Percentiles rank a stretch among this genome's conserved stretches.
phyloP scores from a whole-genome alignment of 2,113 vertebrate species.

The Lepidothrix coronata region DNA sequence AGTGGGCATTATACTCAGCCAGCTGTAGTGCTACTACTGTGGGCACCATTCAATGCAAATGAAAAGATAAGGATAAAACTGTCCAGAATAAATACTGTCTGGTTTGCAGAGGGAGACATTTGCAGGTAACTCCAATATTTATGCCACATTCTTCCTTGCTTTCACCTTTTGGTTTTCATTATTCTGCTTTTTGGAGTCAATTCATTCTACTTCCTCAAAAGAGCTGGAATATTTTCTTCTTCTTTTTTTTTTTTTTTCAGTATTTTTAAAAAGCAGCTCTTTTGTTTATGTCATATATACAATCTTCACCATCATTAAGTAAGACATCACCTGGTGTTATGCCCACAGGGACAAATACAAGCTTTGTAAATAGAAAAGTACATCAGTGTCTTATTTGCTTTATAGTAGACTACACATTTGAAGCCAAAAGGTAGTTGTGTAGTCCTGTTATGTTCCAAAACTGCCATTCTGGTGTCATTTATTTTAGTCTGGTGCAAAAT shows the following conservation, averaged over 20 bases:
- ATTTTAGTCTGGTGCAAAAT: not conserved
- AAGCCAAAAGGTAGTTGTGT: not conserved
- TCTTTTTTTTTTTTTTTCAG: not conserved
- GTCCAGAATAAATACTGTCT: not conserved
- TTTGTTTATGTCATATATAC: not conserved
- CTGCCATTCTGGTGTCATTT: not conserved
- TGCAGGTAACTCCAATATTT: not conserved
- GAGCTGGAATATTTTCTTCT: not conserved
- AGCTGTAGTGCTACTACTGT: not conserved
- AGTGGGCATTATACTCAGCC: not conserved
- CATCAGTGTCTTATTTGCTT: constrained; percentile 27
- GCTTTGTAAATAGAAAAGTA: constrained; percentile 40
- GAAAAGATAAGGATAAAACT: not conserved
- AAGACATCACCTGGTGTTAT: constrained; percentile 32
- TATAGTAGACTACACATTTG: not conserved
- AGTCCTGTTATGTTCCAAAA: not conserved
- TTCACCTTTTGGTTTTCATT: not conserved
- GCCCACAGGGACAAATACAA: constrained; percentile 3
- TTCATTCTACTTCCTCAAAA: not conserved
- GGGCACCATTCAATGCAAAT: not conserved
- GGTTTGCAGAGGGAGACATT: not conserved
- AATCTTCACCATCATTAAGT: constrained; percentile 4
- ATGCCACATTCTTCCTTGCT: not conserved
- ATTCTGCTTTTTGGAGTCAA: not conserved
- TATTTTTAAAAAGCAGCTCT: not conserved